Percentiles rank a stretch among this genome's conserved stretches.
These are phyloP conservation scores for Caenorhabditis remanei DNA, from an alignment of 1,140 invertebrate genomes.

Conservation along the genomic window DNA sequence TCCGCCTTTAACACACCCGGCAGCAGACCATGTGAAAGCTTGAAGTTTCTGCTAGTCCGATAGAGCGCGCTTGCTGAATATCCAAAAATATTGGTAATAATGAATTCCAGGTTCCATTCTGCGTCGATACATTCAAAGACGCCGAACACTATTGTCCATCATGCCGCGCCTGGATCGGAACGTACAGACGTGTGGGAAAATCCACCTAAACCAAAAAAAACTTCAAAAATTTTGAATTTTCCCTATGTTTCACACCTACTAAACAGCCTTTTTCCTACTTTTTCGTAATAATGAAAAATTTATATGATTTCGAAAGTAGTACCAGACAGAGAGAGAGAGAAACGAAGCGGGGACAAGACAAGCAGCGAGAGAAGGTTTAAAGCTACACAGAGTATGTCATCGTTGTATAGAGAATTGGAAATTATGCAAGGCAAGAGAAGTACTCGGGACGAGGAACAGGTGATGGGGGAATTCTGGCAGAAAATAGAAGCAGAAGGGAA, in stretches of 20 bases:
- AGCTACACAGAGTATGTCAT: neutral
- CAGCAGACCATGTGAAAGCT: too few species aligned
- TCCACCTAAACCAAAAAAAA: constrained; percentile 60
- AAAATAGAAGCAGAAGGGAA: neutral
- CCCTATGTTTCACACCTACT: neutral
- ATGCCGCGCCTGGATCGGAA: constrained; percentile 73
- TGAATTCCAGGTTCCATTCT: constrained; percentile 69
- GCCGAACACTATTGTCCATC: constrained; percentile 72
- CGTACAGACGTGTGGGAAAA: constrained; percentile 72
- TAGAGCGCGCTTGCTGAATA: too few species aligned
- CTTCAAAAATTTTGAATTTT: neutral
- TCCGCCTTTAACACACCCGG: too few species aligned
- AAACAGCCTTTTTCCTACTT: neutral
- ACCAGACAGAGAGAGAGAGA: neutral
- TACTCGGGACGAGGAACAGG: too few species aligned
- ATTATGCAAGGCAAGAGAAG: neutral
- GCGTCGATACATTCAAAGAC: constrained; percentile 74
- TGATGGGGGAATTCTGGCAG: too few species aligned
- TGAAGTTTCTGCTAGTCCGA: neutral
- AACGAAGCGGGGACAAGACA: neutral
- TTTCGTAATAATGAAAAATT: neutral
- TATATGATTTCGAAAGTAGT: neutral
- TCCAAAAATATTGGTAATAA: neutral
- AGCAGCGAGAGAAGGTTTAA: neutral
- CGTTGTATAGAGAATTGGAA: neutral